These are phyloP conservation scores for Eriosoma lanigerum DNA, from an alignment of 1,140 invertebrate genomes.

Conservation along the genomic window DNA sequence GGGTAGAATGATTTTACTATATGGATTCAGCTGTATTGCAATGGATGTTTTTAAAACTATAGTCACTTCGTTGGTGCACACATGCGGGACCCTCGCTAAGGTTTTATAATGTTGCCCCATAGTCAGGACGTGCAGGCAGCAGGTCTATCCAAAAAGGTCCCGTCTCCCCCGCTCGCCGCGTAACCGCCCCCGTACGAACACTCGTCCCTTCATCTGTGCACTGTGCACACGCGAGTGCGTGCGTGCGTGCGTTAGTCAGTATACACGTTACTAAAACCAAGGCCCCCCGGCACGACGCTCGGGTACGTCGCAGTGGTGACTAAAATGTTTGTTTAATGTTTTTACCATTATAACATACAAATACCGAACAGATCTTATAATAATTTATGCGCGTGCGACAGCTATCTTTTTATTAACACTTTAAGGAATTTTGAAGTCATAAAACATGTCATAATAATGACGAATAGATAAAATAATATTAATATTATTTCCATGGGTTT, in stretches of 20 bases:
- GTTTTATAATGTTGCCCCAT: slow-evolving; percentile 48
- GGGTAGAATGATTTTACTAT: not conserved
- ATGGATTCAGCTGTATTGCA: not conserved
- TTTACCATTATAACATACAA: not conserved
- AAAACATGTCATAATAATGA: no score
- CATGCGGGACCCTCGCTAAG: slow-evolving; percentile 50
- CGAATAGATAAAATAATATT: no score
- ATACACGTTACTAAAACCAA: slow-evolving; percentile 29
- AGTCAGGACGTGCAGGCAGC: slow-evolving; percentile 30
- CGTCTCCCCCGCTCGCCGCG: slow-evolving; percentile 36
- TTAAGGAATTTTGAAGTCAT: no score
- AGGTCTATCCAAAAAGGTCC: slow-evolving; percentile 51
- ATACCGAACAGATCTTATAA: no score
- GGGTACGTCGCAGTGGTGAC: slow-evolving; percentile 42
- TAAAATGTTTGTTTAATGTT: slow-evolving; percentile 16
- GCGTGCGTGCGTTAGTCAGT: not conserved
- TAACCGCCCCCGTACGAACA: slow-evolving; percentile 33
- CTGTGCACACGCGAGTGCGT: not conserved
- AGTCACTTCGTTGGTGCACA: slow-evolving; percentile 6
- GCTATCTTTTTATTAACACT: no score
- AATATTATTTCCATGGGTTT: no score
- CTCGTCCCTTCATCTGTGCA: slow-evolving; percentile 1
- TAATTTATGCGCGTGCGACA: no score
- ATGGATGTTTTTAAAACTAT: slow-evolving; percentile 21
- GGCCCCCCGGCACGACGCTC: slow-evolving; percentile 41